Conservation (phyloP, 1,140 invertebrate genomes). For the Odontomachus brunneus region DNA sequence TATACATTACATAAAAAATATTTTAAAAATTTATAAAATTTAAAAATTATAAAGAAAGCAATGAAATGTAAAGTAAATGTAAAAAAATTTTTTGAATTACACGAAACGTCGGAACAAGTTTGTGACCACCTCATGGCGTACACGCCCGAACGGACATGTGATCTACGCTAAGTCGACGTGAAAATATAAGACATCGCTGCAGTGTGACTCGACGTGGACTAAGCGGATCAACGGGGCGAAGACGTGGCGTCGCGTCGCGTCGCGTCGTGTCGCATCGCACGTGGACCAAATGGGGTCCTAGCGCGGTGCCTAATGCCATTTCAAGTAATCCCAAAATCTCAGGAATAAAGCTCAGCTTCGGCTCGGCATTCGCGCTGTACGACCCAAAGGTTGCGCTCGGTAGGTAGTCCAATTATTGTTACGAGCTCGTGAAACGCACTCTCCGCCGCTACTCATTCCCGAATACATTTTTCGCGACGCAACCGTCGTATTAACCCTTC, state of each 20-base stretch:
- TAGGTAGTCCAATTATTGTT: background rate
- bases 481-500: too few species aligned
- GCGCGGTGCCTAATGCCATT: conserved; percentile 57
- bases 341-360: conserved; percentile 2
- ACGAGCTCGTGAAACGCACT: conserved; percentile 16
- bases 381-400: background rate
- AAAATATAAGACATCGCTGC: conserved; percentile 12
- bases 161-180: background rate
- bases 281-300: conserved; percentile 65
- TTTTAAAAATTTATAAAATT: too few species aligned
- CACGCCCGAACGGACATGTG: background rate
- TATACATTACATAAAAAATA: too few species aligned
- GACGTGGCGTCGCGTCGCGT: background rate
- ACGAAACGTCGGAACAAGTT: background rate
- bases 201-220: background rate
- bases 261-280: conserved; percentile 9
- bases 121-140: background rate
- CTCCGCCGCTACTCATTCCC: background rate
- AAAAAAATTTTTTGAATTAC: background rate
- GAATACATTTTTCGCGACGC: background rate
- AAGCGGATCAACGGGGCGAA: conserved; percentile 35
- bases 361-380: background rate
- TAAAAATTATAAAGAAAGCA: too few species aligned
- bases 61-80: too few species aligned
- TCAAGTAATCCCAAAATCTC: conserved; percentile 33